These are phyloP conservation scores for Myrmecobius fasciatus DNA, from an alignment of 2,113 vertebrate genomes.

Conservation along the genomic window DNA sequence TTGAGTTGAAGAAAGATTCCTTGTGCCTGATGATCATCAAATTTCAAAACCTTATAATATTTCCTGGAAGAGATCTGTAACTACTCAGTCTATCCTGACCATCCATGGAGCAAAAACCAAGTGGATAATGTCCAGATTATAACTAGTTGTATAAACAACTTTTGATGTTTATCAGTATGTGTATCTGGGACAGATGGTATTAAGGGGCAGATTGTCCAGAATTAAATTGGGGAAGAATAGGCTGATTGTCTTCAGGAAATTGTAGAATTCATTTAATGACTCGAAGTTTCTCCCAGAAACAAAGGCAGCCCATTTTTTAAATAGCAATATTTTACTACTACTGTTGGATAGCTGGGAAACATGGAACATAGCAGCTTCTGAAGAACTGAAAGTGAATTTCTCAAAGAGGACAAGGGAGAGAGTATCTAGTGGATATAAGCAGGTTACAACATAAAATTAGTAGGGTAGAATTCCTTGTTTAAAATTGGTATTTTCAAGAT, in stretches of 20 bases:
- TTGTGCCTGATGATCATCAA: not conserved
- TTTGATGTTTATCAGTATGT: not conserved
- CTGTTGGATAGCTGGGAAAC: not conserved
- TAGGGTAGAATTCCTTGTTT: not conserved
- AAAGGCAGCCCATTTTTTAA: not conserved
- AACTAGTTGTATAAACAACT: not conserved
- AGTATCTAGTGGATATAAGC: not conserved
- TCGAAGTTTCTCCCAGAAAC: not conserved
- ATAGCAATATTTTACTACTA: not conserved
- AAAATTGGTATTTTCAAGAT: not conserved
- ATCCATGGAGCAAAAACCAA: not conserved
- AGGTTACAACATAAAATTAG: not conserved
- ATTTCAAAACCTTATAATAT: not conserved
- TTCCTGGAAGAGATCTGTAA: not conserved
- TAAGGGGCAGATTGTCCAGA: not conserved
- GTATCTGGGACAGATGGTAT: not conserved
- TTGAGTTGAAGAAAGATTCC: not conserved
- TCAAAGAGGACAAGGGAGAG: not conserved
- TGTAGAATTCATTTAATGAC: not conserved
- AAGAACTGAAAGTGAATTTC: not conserved
- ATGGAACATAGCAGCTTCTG: not conserved
- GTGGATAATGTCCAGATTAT: not conserved
- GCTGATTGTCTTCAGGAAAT: not conserved
- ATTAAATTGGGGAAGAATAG: not conserved
- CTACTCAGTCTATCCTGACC: not conserved